Evolutionary conservation across 2,113 vertebrate species (phyloP), one percentile per base, ranked within the genome.

Genomic region (Emydura subglobosa): DNA sequence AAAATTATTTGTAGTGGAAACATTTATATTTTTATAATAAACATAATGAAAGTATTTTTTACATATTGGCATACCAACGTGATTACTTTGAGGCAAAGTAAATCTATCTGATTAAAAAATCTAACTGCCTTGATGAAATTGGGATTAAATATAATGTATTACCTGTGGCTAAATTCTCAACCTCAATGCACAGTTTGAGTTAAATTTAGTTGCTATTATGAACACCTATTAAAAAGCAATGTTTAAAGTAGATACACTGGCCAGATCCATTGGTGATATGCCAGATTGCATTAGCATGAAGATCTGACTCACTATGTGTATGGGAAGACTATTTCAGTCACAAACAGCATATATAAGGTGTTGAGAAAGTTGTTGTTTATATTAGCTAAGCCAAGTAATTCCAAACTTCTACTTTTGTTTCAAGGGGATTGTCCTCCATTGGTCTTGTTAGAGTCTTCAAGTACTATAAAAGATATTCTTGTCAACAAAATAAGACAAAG

Each of bases 11-110:
- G 99, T 99, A 99, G 99, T 99, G 99, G 99, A 99, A 99, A 99
- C 99, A 99, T 99, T 99, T 99, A 99, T 99, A 99, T 99, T 99
- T 99, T 99, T 99, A 99, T 99, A 99, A 99, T 99, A 99, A 99
- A 99, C 99, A 99, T 99, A 99, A 98, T 98, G 98, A 99, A 99
- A 99, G 99, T 99, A 99, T 99, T 99, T 99, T 99, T 99, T 99
- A 99, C 99, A 99, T 98, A 99, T 99, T 98, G 97, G 98, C 98
- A 98, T 98, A 97, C 82, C 94, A 97, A 98, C 95, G 96, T 98
- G 97, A 97, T 98, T 98, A 96, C 97, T 98, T 98, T 98, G 96
- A 98, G 97, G 91, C 68, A 92, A 96, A 96, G 93, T 94, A 96
- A 94, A 97, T 93, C 89, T 96, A 97, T 98, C 97, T 95, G 89